phyloP scores from a whole-genome alignment of 2,113 vertebrate species.

The Elanus axillaris region DNA sequence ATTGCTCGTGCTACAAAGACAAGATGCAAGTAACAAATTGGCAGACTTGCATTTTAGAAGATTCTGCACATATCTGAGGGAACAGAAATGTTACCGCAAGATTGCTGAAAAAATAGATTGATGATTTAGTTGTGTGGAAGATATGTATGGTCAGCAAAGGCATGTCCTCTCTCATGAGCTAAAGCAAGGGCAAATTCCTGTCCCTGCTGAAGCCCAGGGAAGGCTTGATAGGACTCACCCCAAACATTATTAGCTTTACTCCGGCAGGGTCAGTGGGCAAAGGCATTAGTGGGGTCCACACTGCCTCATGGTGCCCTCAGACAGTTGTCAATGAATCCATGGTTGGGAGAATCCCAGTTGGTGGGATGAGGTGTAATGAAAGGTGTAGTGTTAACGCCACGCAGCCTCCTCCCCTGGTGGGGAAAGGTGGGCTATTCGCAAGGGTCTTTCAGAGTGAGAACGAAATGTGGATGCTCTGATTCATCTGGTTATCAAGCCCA shows the following conservation, averaged over 20 bases:
- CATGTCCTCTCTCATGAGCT: neutral
- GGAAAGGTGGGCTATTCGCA: neutral
- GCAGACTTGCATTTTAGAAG: neutral
- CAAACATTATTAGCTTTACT: accelerated
- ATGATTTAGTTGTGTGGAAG: neutral
- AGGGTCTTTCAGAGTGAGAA: neutral
- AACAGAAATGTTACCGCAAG: neutral
- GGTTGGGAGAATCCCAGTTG: neutral
- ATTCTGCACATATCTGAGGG: conserved; percentile 12
- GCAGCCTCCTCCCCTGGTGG: accelerated
- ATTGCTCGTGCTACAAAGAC: neutral
- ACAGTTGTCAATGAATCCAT: neutral
- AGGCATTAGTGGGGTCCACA: neutral
- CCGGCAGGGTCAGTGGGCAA: neutral
- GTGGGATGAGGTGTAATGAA: neutral
- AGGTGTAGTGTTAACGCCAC: neutral
- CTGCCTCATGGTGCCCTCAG: neutral
- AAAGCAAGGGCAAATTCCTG: neutral
- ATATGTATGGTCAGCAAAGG: neutral
- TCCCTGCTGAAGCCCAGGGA: neutral
- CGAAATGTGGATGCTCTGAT: accelerated
- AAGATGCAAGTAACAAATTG: neutral
- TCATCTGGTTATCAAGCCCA: neutral
- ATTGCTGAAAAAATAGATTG: neutral
- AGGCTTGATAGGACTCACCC: neutral